Evolutionary conservation across 2,113 vertebrate species (phyloP).

Genomic region (Tupaia tana): DNA sequence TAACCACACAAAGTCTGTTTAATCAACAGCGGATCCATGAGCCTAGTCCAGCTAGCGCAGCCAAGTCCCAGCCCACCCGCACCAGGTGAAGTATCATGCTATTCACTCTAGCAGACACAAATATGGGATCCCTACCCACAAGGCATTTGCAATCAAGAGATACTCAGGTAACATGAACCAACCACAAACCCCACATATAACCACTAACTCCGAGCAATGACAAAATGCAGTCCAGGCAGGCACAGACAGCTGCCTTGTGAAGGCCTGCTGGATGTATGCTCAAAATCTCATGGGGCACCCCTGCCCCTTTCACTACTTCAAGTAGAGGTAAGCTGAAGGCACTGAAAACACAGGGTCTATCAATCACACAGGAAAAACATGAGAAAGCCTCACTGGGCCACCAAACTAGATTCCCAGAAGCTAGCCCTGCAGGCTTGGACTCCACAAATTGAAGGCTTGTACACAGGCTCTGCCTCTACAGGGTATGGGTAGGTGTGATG

Average conservation of each 20-base stretch:
- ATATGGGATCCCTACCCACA: not conserved
- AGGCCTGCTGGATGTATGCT: rapidly evolving
- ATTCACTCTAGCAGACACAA: not conserved
- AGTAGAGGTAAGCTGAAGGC: not conserved
- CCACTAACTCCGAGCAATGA: not conserved
- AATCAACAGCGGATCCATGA: too few species aligned
- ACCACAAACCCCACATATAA: not conserved
- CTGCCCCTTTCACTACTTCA: not conserved
- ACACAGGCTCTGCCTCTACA: not conserved
- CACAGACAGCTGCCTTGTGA: not conserved
- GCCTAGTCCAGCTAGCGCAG: too few species aligned
- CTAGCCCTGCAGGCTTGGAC: not conserved
- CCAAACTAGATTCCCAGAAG: not conserved
- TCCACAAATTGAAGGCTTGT: not conserved
- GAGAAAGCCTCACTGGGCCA: not conserved
- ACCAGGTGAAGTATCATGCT: rapidly evolving
- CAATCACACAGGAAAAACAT: not conserved
- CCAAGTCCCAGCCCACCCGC: not conserved
- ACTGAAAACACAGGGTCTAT: too few species aligned
- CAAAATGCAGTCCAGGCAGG: not conserved
- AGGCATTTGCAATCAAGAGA: not conserved
- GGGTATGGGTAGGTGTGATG: rapidly evolving
- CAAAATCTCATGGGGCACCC: not conserved
- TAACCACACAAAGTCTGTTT: too few species aligned
- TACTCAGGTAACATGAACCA: not conserved